Base-by-base conservation (phyloP, 2,797 vertebrate genomes). In the Falco cherrug region DNA sequence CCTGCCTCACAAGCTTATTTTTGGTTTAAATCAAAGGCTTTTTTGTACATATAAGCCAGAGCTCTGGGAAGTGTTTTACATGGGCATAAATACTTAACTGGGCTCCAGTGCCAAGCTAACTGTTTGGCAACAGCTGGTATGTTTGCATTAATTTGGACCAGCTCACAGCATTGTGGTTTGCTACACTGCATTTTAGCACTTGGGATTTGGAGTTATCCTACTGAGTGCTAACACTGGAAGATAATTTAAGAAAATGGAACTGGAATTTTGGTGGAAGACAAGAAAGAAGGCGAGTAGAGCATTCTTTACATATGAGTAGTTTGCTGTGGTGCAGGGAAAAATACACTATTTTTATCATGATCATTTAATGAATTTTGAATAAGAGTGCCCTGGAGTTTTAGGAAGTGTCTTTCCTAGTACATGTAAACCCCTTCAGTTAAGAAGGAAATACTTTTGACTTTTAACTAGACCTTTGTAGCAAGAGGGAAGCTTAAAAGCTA, bases 1-100 rank as follows among this genome's bases (percentile, higher is more conserved):
- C 29, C n/a, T 39, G 45, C 70, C 84, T 84, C 33, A 60, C 0
- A 3, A 77, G 39, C 33, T 86, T 64, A 53, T 53, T 92, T 93
- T 95, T 78, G 19, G 17, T 88, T 92, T 88, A 79, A 94, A 56
- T 77, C 73, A 85, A 91, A 69, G 64, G 20, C 13, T 57, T 82
- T 94, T 93, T 81, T 16, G 57, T 87, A 79, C 67, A 35, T 64
- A 70, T 37, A 80, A 89, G 78, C 31, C 33, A 39, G 64, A 81
- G 67, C 60, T 89, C 24, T 89, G 59, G 74, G 82, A 87, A 90
- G 73, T 68, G 80, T 93, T 93, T 94, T 89, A 76, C 80, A 51
- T 25, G 54, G 84, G 45, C 74, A 87, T 90, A 84, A 86, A 83
- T 65, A 74, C 83, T 90, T 92, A 48, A 26, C 7, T 64, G 78